Base-by-base conservation (phyloP, 2,888 invertebrate genomes). In the Meteorus colon region DNA sequence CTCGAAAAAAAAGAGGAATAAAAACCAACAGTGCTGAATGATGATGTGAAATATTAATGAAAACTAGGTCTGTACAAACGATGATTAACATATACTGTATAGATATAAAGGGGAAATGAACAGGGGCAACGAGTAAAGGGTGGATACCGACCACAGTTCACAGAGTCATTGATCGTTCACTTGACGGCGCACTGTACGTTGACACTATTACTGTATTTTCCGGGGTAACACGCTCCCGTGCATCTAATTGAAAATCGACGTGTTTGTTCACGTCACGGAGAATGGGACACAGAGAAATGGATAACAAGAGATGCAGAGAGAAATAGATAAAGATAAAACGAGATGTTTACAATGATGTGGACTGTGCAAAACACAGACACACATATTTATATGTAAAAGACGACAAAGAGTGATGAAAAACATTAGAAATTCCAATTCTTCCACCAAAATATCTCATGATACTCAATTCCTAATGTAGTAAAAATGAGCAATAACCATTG, bases 231-330 rank as follows among this genome's bases (percentile, higher is more conserved):
- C 74, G 68, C 45, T 48, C 41, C 62, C 48, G 68, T 69, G 62
- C 63, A 69, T 74, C 74, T 74, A 74, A 74, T 74, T 69, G 74
- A 74, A 74, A 74, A 69, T 68, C 69, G 74, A 67, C 62, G 62
- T 74, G 74, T 74, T 74, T 74, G 74, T 24, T 59, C 67, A 67
- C 51, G 74, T 51, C 65, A 45, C 48, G n/a, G 19, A 59, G 62
- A 67, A 72, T 63, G 72, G 34, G 72, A 31, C 37, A 65, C 37
- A 37, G 37, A 45, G 29, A 4, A 62, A 62, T 34, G 19, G 45
- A 19, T 27, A 65, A 55, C 31, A 66, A 27, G 27, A 60, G 51
- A 66, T 12, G n/a, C 6, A 55, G 14, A 31, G 51, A 62, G 34
- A 19, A 31, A 51, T 48, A 45, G 31, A 41, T 60, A n/a, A 59